Base-by-base conservation (phyloP, 2,888 invertebrate species). In the Dryobotodes eremita region DNA sequence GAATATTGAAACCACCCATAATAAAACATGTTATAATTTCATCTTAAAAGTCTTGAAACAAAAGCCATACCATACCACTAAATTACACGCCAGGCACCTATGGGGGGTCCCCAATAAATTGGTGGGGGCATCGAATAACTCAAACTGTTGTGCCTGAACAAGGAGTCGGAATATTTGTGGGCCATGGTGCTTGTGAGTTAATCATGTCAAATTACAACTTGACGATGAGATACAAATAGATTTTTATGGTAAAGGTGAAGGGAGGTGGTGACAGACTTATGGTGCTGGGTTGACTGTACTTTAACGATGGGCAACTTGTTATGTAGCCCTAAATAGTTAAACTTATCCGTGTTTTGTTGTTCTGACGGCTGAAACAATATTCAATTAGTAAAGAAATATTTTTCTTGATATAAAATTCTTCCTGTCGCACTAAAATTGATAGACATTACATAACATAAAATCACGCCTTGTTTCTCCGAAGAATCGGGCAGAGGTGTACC, bases 91-190 rank as follows among this genome's bases (percentile, higher is more conserved):
- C 59, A 46, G 2, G 48, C 48, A 23, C 55, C 15, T 15, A 66
- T 68, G 50, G 71, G 80, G 74, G 79, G 77, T 62, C 68, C 72
- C 26, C n/a, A 74, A 68, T 82, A 84, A 74, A 82, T 78, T 88
- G 87, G 79, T 78, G 17, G 64, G 23, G 26, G 61, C 36, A 23
- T 31, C 61, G 31, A 73, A 88, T 85, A 74, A 77, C 75, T 76
- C 68, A 87, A 79, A 87, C 68, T 79, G 83, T 75, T 77, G 73
- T 79, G 50, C 55, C n/a, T 74, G 70, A 81, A 82, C 78, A 62
- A 73, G 75, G 73, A 65, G 74, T 73, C 10, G 46, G 10, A 46
- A 82, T 76, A 62, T 77, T 81, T 75, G 76, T 61, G 70, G 36
- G 59, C 48, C 53, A 50, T 59, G 68, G 55, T 79, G 72, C 59